These are phyloP conservation scores for Antheraea yamamai DNA, from an alignment of 2,888 invertebrate genomes.

Conservation along the genomic window DNA sequence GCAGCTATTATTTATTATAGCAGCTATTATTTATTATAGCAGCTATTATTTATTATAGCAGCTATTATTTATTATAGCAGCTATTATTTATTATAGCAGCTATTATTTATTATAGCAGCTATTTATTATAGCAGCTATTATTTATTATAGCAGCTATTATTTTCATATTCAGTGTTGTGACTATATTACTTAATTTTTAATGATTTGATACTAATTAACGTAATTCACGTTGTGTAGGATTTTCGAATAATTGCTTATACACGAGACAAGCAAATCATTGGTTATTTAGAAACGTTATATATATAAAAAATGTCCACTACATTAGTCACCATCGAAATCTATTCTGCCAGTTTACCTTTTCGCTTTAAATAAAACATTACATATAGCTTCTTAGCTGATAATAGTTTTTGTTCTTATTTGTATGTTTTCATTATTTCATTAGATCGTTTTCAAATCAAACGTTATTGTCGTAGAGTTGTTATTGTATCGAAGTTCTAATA, in stretches of 20 bases:
- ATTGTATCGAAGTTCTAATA: neutral
- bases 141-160: slow-evolving; percentile 28
- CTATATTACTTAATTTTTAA: slow-evolving; percentile 1
- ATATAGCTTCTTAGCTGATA: neutral
- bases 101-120: too few species aligned
- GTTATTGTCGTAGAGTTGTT: neutral
- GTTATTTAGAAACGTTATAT: neutral
- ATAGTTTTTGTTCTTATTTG: neutral
- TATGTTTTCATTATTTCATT: neutral
- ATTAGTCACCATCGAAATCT: too few species aligned
- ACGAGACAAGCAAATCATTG: neutral
- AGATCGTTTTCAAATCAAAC: neutral
- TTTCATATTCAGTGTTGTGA: slow-evolving; percentile 29
- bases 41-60: too few species aligned
- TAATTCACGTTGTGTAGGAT: neutral
- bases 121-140: too few species aligned
- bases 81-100: too few species aligned
- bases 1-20: too few species aligned
- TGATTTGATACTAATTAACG: neutral
- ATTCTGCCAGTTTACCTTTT: too few species aligned
- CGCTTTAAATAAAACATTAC: too few species aligned
- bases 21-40: too few species aligned
- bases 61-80: too few species aligned
- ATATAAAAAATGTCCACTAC: too few species aligned
- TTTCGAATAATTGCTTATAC: neutral